Evolutionary conservation across 2,888 invertebrate genomes (phyloP).

Genomic region (Byasa hedistus): DNA sequence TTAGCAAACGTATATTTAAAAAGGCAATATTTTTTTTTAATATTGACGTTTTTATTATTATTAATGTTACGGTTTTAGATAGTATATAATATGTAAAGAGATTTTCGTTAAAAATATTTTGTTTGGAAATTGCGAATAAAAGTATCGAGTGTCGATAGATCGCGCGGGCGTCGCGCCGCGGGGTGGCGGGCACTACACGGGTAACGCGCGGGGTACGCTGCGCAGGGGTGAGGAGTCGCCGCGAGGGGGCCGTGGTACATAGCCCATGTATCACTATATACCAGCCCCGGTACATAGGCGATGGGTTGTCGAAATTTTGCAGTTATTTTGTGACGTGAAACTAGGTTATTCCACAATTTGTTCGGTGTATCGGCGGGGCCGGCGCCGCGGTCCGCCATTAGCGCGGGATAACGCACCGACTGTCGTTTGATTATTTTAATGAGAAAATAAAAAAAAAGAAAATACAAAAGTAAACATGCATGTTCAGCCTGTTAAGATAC

Average conservation of each 20-base stretch:
- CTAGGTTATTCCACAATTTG: constrained; percentile 77
- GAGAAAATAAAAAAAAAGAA: no score
- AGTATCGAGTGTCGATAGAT: constrained; percentile 61
- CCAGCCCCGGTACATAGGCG: constrained; percentile 62
- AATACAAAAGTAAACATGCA: no score
- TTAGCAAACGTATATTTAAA: no score
- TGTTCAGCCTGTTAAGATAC: no score
- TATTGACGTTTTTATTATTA: no score
- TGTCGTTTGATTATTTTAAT: neutral
- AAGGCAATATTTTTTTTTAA: no score
- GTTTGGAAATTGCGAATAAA: neutral
- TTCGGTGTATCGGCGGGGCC: constrained; percentile 42
- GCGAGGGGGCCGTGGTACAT: constrained; percentile 64
- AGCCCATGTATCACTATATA: constrained; percentile 73
- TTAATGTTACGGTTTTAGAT: no score
- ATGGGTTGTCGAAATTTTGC: constrained; percentile 76
- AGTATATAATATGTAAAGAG: no score
- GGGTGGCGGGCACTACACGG: constrained; percentile 68
- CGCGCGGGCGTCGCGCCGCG: constrained; percentile 51
- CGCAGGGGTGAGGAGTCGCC: constrained; percentile 41
- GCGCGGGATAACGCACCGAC: neutral
- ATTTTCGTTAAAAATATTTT: no score
- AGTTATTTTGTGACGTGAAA: constrained; percentile 78
- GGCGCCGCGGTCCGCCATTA: constrained; percentile 7
- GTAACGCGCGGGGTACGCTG: constrained; percentile 50